phyloP scores from a whole-genome alignment of 2,113 vertebrate species.

The Malurus elegans region DNA sequence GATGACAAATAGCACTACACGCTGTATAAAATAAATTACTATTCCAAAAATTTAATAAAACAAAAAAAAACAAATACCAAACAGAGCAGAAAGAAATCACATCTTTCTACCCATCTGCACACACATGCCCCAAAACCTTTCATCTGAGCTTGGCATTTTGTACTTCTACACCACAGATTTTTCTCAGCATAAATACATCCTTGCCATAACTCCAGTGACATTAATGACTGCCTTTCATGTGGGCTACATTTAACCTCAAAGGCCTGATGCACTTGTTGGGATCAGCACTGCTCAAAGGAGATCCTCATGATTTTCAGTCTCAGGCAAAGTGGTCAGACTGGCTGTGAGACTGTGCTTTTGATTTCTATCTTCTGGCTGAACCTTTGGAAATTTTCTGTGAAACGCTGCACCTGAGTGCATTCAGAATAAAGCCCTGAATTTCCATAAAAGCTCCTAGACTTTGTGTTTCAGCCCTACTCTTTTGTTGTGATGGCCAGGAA shows the following conservation, averaged over 20 bases:
- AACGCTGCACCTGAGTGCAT: background rate
- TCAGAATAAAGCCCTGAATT: background rate
- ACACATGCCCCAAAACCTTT: conserved; percentile 40
- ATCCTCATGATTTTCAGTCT: background rate
- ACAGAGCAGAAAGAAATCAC: conserved; percentile 63
- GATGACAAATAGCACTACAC: background rate
- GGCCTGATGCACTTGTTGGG: background rate
- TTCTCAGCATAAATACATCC: background rate
- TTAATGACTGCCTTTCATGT: background rate
- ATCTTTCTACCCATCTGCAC: conserved; percentile 56
- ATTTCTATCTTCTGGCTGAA: background rate
- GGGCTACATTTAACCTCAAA: conserved; percentile 5
- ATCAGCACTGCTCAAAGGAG: background rate
- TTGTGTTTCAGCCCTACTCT: background rate
- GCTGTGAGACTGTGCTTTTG: background rate
- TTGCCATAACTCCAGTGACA: background rate
- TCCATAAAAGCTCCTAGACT: background rate
- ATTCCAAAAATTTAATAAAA: background rate
- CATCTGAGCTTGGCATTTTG: background rate
- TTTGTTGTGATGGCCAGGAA: background rate
- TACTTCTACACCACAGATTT: conserved; percentile 7
- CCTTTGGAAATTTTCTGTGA: background rate
- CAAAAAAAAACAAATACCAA: background rate
- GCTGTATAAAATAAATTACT: background rate
- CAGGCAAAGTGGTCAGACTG: background rate